Conservation (phyloP, 2,888 invertebrate species). For the Oscheius sp. region DNA sequence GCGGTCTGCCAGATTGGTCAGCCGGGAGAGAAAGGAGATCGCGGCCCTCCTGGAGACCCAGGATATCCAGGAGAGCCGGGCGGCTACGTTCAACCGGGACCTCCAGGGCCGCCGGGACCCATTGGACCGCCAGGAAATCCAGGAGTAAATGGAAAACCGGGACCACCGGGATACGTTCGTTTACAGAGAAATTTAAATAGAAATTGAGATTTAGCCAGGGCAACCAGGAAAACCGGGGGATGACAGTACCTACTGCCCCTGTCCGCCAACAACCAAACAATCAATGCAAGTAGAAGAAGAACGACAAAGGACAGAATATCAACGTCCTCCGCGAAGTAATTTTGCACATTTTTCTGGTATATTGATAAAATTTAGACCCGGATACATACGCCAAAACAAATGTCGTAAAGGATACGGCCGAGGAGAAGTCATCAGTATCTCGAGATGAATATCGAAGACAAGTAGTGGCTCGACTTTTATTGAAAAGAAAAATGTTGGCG, state of each 20-base stretch:
- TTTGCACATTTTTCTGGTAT: too few relatives aligned
- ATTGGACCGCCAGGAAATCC: constrained; percentile 14
- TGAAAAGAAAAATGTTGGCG: constrained; percentile 24
- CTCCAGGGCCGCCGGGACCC: constrained; percentile 1
- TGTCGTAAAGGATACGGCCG: background rate
- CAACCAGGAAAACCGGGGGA: constrained; percentile 16
- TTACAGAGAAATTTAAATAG: background rate
- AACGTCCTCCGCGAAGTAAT: too few relatives aligned
- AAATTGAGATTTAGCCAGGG: constrained; percentile 18
- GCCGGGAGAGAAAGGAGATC: background rate
- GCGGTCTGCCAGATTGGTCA: constrained; percentile 18
- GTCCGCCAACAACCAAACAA: background rate
- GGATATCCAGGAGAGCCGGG: constrained; percentile 14
- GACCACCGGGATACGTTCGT: constrained; percentile 14
- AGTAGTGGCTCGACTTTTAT: constrained; percentile 18
- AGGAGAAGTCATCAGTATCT: background rate
- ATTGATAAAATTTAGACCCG: too few relatives aligned
- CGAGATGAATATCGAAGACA: constrained; percentile 18
- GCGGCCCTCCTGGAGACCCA: background rate
- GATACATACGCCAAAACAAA: background rate
- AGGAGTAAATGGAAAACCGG: constrained; percentile 20
- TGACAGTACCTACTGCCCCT: constrained; percentile 27
- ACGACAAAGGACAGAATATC: background rate
- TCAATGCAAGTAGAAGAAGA: too few relatives aligned
- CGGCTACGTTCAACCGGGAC: constrained; percentile 12